Percentiles rank a stretch among this genome's conserved stretches.
phyloP scores from a whole-genome alignment of 1,140 invertebrate species.

The Aphaenogaster floridana region DNA sequence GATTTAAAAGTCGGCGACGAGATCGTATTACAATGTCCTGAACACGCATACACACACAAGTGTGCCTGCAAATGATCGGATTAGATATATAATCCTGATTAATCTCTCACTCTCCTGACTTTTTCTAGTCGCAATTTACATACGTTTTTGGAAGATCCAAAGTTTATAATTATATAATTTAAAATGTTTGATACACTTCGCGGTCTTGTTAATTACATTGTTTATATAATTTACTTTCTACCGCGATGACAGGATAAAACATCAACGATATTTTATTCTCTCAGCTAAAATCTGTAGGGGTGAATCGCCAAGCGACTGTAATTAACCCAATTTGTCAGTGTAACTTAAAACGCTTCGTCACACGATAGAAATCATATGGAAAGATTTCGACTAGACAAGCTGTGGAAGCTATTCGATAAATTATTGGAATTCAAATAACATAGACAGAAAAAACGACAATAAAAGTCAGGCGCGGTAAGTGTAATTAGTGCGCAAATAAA shows the following conservation, averaged over 20 bases:
- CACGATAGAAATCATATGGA: background rate
- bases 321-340: background rate
- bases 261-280: background rate
- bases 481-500: too few species aligned
- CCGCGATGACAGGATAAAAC: background rate
- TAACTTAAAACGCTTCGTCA: background rate
- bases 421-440: background rate
- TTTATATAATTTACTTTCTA: background rate
- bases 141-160: background rate
- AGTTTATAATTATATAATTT: background rate
- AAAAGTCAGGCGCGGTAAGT: too few species aligned
- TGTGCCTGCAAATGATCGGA: background rate
- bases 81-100: background rate
- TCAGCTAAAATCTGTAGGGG: background rate
- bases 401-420: background rate
- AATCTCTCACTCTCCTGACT: background rate
- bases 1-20: constrained; percentile 1
- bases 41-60: background rate
- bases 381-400: background rate
- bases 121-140: background rate
- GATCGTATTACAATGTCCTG: background rate
- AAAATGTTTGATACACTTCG: background rate
- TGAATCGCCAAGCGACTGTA: background rate
- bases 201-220: too few species aligned
- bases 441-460: too few species aligned